phyloP scores from a whole-genome alignment of 30 jellyfish, hydroid and myxozoan species.

The Rhopilema esculentum region DNA sequence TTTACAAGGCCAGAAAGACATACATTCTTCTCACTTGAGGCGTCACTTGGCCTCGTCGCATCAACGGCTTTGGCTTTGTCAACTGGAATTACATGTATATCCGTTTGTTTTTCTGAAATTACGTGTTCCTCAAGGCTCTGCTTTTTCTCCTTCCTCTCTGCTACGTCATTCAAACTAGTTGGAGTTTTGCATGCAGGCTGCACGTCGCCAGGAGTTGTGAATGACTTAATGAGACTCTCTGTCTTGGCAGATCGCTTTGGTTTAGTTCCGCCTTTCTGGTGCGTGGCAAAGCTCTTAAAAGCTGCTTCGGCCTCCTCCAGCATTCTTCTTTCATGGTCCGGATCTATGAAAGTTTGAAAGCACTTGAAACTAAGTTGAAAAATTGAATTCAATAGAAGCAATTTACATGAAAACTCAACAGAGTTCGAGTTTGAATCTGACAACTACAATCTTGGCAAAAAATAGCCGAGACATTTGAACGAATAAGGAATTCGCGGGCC shows the following conservation, averaged over 20 bases:
- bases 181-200: conserved; percentile 5
- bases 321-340: conserved; percentile 72
- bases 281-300: conserved; percentile 58
- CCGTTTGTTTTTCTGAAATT: neutral
- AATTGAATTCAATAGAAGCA: no score
- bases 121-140: conserved; percentile 18
- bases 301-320: conserved; percentile 79
- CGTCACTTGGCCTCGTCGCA: neutral
- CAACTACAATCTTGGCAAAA: no score
- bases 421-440: no score
- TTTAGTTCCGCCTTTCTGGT: conserved; percentile 30
- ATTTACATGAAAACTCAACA: no score
- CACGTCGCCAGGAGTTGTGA: conserved; percentile 31
- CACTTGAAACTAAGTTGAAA: neutral
- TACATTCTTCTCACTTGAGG: neutral
- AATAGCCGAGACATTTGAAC: no score
- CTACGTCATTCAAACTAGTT: neutral
- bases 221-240: conserved; percentile 62
- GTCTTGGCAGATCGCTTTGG: conserved; percentile 65
- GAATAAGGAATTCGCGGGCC: no score
- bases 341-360: conserved; percentile 65
- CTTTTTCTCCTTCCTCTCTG: conserved; percentile 9
- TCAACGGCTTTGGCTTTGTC: neutral
- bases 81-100: neutral
- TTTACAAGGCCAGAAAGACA: conserved; percentile 48